Percentiles rank a stretch among this genome's conserved stretches.
phyloP scores from a whole-genome alignment of 92 coral and sea anemone species.

The Isaurus tuberculatus region DNA sequence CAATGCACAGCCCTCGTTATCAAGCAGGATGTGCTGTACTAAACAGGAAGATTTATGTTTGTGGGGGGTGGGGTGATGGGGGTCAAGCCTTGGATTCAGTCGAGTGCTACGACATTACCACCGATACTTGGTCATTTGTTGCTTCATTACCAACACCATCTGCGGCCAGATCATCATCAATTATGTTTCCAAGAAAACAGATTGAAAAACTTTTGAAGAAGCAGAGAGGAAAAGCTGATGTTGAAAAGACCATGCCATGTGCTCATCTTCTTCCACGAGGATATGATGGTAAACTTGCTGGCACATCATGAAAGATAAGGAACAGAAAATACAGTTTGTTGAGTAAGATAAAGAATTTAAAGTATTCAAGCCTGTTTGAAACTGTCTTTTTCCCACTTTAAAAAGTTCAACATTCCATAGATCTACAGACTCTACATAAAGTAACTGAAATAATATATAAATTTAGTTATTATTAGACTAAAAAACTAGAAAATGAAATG shows the following conservation, averaged over 20 bases:
- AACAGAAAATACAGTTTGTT: too few relatives aligned
- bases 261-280: conserved; percentile 21
- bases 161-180: conserved; percentile 87
- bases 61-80: conserved; percentile 97
- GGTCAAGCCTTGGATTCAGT: conserved; percentile 84
- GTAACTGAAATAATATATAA: too few relatives aligned
- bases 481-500: too few relatives aligned
- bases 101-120: conserved; percentile 86
- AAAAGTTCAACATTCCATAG: too few relatives aligned
- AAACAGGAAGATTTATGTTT: conserved; percentile 85
- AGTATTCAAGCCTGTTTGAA: too few relatives aligned
- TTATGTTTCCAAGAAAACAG: conserved; percentile 88
- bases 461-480: too few relatives aligned
- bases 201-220: conserved; percentile 77
- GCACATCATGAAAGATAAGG: background rate
- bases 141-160: conserved; percentile 92
- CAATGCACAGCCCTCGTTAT: conserved; percentile 83
- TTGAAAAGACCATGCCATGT: conserved; percentile 34
- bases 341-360: too few relatives aligned
- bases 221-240: conserved; percentile 39
- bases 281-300: conserved; percentile 30
- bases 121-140: conserved; percentile 83
- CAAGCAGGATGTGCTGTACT: conserved; percentile 94
- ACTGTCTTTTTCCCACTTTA: too few relatives aligned
- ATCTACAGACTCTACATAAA: too few relatives aligned